Percentiles rank a stretch among this genome's conserved stretches.
Evolutionary conservation across 2,113 vertebrate species (phyloP).

Genomic region (Vulpes vulpes): DNA sequence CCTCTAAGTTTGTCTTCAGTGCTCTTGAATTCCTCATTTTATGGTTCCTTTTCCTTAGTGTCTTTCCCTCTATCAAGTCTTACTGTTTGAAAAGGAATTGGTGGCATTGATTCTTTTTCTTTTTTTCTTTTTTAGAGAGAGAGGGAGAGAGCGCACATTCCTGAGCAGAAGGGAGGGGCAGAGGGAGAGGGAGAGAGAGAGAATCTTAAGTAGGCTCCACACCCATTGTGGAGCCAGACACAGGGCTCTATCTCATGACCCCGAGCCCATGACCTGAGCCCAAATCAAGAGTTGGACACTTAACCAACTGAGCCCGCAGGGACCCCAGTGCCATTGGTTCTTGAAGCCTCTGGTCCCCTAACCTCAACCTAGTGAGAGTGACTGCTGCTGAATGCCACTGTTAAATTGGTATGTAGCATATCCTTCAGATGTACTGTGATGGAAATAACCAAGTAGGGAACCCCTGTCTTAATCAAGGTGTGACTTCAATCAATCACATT

Average conservation of each 20-base stretch:
- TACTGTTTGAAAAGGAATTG: background rate
- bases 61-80: background rate
- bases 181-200: background rate
- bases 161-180: background rate
- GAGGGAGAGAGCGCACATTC: background rate
- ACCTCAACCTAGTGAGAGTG: background rate
- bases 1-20: background rate
- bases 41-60: background rate
- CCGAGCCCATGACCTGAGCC: background rate
- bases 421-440: background rate
- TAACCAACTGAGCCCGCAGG: background rate
- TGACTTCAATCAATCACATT: background rate
- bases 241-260: background rate
- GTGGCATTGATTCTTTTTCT: background rate
- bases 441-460: background rate
- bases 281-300: background rate
- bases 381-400: background rate
- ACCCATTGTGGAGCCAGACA: background rate
- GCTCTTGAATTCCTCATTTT: background rate
- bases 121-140: background rate
- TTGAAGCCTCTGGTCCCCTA: background rate
- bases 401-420: accelerated
- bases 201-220: background rate
- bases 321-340: background rate
- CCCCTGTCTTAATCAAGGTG: background rate